Percentiles rank a stretch among this genome's conserved stretches.
phyloP scores from a whole-genome alignment of 2,888 invertebrate species.

The Drosophila lacicola region DNA sequence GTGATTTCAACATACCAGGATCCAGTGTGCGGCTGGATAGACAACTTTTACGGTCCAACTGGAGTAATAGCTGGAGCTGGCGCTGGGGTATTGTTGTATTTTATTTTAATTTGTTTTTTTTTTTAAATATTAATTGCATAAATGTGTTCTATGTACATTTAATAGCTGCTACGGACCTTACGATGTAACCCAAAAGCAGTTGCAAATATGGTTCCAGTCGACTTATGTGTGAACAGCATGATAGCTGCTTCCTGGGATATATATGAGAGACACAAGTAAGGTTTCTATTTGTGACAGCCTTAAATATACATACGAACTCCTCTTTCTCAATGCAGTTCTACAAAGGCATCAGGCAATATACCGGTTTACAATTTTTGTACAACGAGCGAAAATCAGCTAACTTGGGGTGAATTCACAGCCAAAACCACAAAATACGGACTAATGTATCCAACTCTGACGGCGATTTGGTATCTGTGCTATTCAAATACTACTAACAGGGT shows the following conservation, averaged over 20 bases:
- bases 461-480: conserved; percentile 88
- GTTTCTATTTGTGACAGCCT: too few relatives aligned
- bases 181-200: conserved; percentile 87
- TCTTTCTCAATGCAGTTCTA: background rate
- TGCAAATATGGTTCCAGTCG: conserved; percentile 92
- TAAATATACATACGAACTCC: too few relatives aligned
- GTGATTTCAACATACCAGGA: conserved; percentile 86
- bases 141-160: background rate
- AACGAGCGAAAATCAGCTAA: conserved; percentile 92
- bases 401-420: conserved; percentile 90
- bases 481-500: conserved; percentile 8
- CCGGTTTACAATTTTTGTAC: conserved; percentile 84
- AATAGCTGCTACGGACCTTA: conserved; percentile 14
- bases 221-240: conserved; percentile 93
- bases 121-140: background rate
- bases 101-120: background rate
- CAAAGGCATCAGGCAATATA: background rate
- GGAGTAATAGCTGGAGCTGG: conserved; percentile 88
- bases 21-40: conserved; percentile 94
- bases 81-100: conserved; percentile 10
- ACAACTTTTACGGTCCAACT: conserved; percentile 95
- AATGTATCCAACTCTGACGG: conserved; percentile 87
- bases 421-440: conserved; percentile 87
- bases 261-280: conserved; percentile 78
- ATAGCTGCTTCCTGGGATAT: conserved; percentile 92